Evolutionary conservation across 1,140 invertebrate genomes (phyloP).

Genomic region (Nomia melanderi): DNA sequence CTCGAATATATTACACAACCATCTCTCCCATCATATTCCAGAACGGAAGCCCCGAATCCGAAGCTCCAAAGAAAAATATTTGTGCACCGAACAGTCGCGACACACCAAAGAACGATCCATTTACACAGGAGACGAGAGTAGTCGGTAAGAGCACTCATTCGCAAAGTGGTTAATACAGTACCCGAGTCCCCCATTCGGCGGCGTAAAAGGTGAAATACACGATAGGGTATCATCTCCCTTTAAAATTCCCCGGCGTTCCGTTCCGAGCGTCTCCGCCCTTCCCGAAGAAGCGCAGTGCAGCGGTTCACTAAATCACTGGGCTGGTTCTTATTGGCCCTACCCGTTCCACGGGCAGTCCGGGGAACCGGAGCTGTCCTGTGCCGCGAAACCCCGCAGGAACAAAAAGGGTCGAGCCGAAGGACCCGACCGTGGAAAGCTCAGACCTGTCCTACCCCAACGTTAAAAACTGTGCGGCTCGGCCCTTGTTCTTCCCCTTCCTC

Average conservation of each 20-base stretch:
- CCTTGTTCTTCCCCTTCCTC: conserved; percentile 21
- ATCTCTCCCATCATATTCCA: too few species aligned
- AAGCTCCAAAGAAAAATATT: too few species aligned
- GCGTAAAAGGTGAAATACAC: background rate
- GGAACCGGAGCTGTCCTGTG: background rate
- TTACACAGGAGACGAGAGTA: too few species aligned
- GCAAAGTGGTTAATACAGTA: background rate
- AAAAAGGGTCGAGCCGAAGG: conserved; percentile 38
- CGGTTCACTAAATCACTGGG: conserved; percentile 68
- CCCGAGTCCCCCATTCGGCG: background rate
- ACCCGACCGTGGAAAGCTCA: conserved; percentile 49
- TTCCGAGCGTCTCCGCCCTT: conserved; percentile 32
- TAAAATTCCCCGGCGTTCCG: conserved; percentile 19
- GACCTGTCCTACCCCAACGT: conserved; percentile 64
- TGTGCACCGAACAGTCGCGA: background rate
- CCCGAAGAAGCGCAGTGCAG: conserved; percentile 62
- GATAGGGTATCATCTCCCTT: conserved; percentile 23
- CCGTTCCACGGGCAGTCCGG: background rate
- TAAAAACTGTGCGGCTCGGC: conserved; percentile 52
- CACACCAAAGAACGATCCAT: background rate
- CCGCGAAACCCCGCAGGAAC: conserved; percentile 27
- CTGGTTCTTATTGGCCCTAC: conserved; percentile 59
- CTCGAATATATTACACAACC: too few species aligned
- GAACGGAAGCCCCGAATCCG: too few species aligned
- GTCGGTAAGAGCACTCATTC: background rate